A percentile compares a stretch with the other conserved stretches of the same genome.
These are phyloP conservation scores for Phyllotis vaccarum DNA, from an alignment of 2,797 vertebrate genomes.

Conservation along the genomic window DNA sequence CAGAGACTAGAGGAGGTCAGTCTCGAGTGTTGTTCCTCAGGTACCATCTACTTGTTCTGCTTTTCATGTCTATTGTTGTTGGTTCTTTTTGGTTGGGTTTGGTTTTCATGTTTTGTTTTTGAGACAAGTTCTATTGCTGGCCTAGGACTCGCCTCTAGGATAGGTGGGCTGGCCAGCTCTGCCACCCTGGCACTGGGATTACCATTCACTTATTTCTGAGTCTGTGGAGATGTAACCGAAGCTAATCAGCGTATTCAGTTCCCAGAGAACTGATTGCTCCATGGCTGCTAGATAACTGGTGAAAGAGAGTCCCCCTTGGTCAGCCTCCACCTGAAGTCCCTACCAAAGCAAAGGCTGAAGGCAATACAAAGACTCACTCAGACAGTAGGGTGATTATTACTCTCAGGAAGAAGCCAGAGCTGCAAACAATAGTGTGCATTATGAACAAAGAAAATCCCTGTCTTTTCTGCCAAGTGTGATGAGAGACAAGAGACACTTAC, in stretches of 20 bases:
- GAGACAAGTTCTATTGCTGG: neutral
- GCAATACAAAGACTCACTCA: slow-evolving; percentile 65
- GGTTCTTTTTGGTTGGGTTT: neutral
- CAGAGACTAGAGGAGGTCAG: neutral
- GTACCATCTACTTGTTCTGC: neutral
- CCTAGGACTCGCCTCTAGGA: neutral
- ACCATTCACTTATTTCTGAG: neutral
- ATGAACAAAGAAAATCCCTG: slow-evolving; percentile 51
- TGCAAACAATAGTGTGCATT: slow-evolving; percentile 11
- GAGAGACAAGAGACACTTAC: slow-evolving; percentile 23
- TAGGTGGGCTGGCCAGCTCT: neutral
- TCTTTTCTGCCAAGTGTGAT: slow-evolving; percentile 37
- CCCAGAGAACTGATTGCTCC: neutral
- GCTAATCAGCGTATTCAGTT: slow-evolving; percentile 24
- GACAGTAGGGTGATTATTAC: slow-evolving; percentile 66
- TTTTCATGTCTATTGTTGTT: neutral
- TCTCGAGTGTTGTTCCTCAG: neutral
- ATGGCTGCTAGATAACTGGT: slow-evolving; percentile 71
- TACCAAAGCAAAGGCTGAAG: slow-evolving; percentile 65
- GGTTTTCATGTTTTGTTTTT: neutral
- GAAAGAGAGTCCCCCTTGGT: slow-evolving; percentile 73
- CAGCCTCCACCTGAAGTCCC: slow-evolving; percentile 64
- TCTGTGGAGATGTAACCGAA: slow-evolving; percentile 17
- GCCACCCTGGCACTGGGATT: neutral
- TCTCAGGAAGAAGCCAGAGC: slow-evolving; percentile 66